These are phyloP conservation scores for Falco concolor DNA, from an alignment of 2,797 vertebrate genomes.

Conservation along the genomic window DNA sequence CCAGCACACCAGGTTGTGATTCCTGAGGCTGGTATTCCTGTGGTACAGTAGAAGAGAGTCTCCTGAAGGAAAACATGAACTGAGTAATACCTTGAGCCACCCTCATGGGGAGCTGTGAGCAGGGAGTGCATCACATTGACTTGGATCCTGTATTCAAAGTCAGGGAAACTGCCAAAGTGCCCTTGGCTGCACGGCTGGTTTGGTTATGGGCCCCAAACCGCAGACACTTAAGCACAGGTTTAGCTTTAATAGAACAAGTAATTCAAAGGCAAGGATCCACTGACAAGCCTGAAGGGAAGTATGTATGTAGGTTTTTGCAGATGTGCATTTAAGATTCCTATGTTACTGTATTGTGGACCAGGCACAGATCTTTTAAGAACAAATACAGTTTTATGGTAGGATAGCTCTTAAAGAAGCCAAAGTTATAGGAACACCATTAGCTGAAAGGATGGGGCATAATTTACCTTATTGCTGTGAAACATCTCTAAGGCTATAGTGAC, in stretches of 20 bases:
- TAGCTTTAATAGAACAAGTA: background rate
- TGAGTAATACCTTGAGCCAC: background rate
- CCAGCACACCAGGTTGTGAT: background rate
- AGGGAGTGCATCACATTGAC: background rate
- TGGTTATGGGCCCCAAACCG: background rate
- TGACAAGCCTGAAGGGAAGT: background rate
- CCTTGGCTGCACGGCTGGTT: background rate
- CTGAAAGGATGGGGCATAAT: background rate
- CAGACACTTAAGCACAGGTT: background rate
- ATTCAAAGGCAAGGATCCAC: background rate
- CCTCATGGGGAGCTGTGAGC: background rate
- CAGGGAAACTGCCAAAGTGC: background rate
- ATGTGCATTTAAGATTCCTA: background rate
- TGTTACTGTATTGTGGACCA: background rate
- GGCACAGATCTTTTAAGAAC: background rate
- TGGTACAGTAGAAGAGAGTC: background rate
- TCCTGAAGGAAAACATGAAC: background rate
- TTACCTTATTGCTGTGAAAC: background rate
- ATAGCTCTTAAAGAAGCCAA: background rate
- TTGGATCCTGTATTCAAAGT: background rate
- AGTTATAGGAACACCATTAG: background rate
- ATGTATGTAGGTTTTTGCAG: background rate
- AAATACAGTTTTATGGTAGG: background rate
- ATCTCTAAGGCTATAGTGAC: background rate
- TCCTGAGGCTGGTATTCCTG: background rate